Evolutionary conservation across 1,140 invertebrate genomes (phyloP).

Genomic region (Lucilia sericata): DNA sequence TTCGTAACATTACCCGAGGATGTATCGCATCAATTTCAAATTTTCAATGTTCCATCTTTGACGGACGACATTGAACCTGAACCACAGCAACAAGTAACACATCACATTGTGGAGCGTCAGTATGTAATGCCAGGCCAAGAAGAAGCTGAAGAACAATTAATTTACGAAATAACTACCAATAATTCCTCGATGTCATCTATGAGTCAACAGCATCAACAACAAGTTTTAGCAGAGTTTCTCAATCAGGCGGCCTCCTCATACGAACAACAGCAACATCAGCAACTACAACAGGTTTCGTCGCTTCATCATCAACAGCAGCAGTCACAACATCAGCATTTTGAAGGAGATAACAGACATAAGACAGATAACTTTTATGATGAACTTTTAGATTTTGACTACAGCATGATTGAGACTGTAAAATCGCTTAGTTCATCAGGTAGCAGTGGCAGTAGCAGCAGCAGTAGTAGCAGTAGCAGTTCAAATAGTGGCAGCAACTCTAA

Average conservation of each 20-base stretch:
- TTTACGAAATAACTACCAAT: slow-evolving; percentile 63
- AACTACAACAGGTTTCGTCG: not conserved
- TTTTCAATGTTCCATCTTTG: slow-evolving; percentile 61
- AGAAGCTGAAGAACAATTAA: slow-evolving; percentile 50
- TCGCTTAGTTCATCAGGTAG: slow-evolving; percentile 1
- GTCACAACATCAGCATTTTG: not conserved
- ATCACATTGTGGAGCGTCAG: slow-evolving; percentile 32
- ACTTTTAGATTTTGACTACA: slow-evolving; percentile 46
- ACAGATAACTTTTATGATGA: slow-evolving; percentile 25
- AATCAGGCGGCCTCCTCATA: slow-evolving; percentile 57
- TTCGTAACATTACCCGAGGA: slow-evolving; percentile 32
- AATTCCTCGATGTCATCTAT: slow-evolving; percentile 56
- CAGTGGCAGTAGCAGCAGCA: not conserved
- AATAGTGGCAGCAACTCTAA: not conserved
- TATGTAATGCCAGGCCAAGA: slow-evolving; percentile 35
- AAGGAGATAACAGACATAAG: not conserved
- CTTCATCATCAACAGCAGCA: not conserved
- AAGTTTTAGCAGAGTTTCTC: slow-evolving; percentile 61
- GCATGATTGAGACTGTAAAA: slow-evolving; percentile 39
- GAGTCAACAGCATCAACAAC: slow-evolving; percentile 61
- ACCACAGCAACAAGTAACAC: slow-evolving; percentile 8
- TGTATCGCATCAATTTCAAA: slow-evolving; percentile 52
- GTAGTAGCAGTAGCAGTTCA: slow-evolving; percentile 24
- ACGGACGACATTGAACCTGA: slow-evolving; percentile 54
- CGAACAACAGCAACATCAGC: slow-evolving; percentile 24